Conservation (phyloP, 2,113 vertebrate genomes). For the Cephalopholis sonnerati region DNA sequence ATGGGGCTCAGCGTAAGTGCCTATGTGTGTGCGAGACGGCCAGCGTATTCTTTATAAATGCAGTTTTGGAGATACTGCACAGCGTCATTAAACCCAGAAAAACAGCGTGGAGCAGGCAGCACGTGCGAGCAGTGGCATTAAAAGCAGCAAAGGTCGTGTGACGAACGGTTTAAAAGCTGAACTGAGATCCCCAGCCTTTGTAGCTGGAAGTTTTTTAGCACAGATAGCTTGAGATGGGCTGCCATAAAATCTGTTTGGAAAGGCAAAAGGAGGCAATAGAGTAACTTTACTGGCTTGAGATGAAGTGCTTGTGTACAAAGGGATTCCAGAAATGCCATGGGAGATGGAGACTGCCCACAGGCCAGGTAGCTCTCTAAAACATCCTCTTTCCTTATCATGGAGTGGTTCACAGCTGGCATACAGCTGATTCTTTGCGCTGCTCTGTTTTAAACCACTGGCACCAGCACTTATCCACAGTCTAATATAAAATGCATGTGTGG, state of each 20-base stretch:
- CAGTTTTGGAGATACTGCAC: conserved; percentile 15
- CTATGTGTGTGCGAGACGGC: conserved; percentile 26
- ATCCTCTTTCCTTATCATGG: conserved; percentile 54
- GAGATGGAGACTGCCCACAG: conserved; percentile 55
- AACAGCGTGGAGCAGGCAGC: conserved; percentile 2
- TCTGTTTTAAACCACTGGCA: conserved; percentile 41
- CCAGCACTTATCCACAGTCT: conserved; percentile 12
- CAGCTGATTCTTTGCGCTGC: conserved; percentile 63
- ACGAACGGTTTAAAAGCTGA: conserved; percentile 45
- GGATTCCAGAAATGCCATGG: conserved; percentile 74
- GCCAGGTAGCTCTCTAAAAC: conserved; percentile 72
- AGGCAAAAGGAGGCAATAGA: conserved; percentile 47
- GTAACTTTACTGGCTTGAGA: conserved; percentile 65
- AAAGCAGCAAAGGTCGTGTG: conserved; percentile 41
- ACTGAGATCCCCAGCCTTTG: conserved; percentile 35
- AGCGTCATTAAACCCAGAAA: not conserved
- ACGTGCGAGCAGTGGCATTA: conserved; percentile 26
- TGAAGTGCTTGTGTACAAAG: conserved; percentile 76
- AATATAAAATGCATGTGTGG: conserved; percentile 34
- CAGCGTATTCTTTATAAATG: conserved; percentile 9
- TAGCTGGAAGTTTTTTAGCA: conserved; percentile 39
- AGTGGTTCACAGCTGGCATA: conserved; percentile 70
- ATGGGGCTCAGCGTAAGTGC: conserved; percentile 48
- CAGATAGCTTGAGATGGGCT: conserved; percentile 44
- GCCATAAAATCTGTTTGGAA: conserved; percentile 61